Conservation (phyloP, 2,888 invertebrate genomes). For the Mesodorylaimus sp. region DNA sequence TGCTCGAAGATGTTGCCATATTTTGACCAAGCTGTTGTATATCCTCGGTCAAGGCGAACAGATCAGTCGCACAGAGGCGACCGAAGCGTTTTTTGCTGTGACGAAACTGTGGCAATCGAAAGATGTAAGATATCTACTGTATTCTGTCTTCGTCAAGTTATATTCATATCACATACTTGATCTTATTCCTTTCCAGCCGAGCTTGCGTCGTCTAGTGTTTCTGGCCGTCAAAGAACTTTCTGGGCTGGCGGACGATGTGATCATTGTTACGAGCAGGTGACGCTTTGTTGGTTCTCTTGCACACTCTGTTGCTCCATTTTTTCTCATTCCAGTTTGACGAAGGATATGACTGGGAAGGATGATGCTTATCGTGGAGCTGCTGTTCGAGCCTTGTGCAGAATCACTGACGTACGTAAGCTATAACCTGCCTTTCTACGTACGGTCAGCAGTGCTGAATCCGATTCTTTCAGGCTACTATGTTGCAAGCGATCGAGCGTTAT, state of each 20-base stretch:
- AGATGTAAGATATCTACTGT: conserved; percentile 43
- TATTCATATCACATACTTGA: too few species aligned
- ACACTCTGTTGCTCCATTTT: conserved; percentile 2
- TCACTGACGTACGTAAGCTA: conserved; percentile 59
- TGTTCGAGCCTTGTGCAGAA: conserved; percentile 85
- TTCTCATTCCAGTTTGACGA: conserved; percentile 41
- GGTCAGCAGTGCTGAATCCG: neutral
- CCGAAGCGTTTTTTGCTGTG: conserved; percentile 96
- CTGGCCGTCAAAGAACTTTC: conserved; percentile 75
- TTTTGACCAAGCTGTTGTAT: conserved; percentile 84
- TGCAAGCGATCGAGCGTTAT: conserved; percentile 91
- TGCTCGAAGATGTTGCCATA: conserved; percentile 82
- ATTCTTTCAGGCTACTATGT: conserved; percentile 39
- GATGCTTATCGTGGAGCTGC: conserved; percentile 83
- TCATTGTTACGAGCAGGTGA: conserved; percentile 66
- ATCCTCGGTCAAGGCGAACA: conserved; percentile 53
- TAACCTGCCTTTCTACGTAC: too few species aligned
- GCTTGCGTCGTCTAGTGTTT: conserved; percentile 82
- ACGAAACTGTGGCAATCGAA: conserved; percentile 95
- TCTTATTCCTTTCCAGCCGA: conserved; percentile 38
- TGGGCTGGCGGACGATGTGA: conserved; percentile 86
- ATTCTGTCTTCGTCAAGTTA: neutral
- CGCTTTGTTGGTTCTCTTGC: neutral
- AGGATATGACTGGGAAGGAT: conserved; percentile 91
- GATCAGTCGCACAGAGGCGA: conserved; percentile 80